Evolutionary conservation across 2,888 invertebrate genomes (phyloP), one percentile per base, ranked within the genome.

Genomic region (Plusia festucae): DNA sequence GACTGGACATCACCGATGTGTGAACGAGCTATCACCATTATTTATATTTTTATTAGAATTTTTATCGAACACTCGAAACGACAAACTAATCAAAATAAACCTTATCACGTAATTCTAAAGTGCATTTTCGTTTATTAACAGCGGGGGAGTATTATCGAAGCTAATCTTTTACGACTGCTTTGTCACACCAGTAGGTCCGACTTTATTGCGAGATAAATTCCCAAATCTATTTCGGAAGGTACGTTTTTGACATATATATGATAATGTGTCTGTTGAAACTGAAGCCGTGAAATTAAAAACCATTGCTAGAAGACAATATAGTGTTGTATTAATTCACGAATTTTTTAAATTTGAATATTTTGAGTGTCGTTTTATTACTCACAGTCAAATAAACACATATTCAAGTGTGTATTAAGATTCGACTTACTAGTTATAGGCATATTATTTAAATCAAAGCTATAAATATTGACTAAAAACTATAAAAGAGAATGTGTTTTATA

Each of bases 11-110:
- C 86, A 84, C 81, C 80, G 82, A 84, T 85, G 91, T 91, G 91
- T 91, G 92, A 93, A 91, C 90, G 85, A 79, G 78, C 82, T 82
- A 90, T 91, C 86, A 89, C 82, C 87, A 89, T 91, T 87, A 89
- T 90, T 92, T 91, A 90, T 92, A 88, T 86, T 91, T 91, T 86
- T 86, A 87, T 90, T 84, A 76, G 84, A 88, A 83, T 88, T 88
- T 90, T 90, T 91, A 91, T 90, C 83, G 82, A 85, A 82, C 85
- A 87, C 89, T 90, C 84, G 70, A 82, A 81, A 79, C 52, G 18
- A 58, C 54, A 27, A 15, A 63, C 65, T 62, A 56, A 59, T 55
- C 44, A 81, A 65, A 67, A 32, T 34, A 57, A 59, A 71, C 79
- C 70, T 75, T 83, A 75, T 60, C 11, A 7, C 9, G 27, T 18